Base-by-base conservation (phyloP, 2,797 vertebrate species). In the Pitangus sulphuratus region DNA sequence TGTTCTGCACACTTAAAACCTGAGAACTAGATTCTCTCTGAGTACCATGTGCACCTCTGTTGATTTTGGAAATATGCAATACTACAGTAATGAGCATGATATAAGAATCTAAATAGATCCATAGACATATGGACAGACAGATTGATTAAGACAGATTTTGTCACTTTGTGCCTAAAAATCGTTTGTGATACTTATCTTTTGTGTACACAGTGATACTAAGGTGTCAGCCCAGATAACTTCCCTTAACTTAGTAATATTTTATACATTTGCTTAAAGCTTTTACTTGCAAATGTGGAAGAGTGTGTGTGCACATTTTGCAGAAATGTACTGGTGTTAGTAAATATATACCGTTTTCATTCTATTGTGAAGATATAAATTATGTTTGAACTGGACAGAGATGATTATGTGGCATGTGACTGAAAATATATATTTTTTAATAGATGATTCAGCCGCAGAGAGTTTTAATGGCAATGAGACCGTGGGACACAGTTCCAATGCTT, bases 391-490 rank as follows among this genome's bases (percentile, higher is more conserved):
- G 84, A 94, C 84, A 90, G 84, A 94, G 84, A 89, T 97, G 26
- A 84, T 89, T 74, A 89, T 93, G 71, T 94, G 86, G 66, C 93
- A 95, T 93, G 31, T 92, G 84, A 97, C 86, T 96, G 92, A 96
- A 96, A 95, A 97, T 95, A 82, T 97, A 82, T 97, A 90, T 97
- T 93, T 98, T 96, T 95, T 97, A 88, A 97, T 97, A 98, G 98
- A 98, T 98, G 98, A 98, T 97, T 98, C 98, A 95, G 98, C 98
- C 3, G 98, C 98, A 88, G 98, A 98, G 93, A 98, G 98, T 97
- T 98, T 98, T 97, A 98, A 98, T 93, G 98, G 98, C 94, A 98
- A 98, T 94, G 98, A 98, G 93, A 97, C 98, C 84, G 93, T 98
- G 97, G 98, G 98, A 91, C 98, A 98, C 71, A 97, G 97, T 97